Evolutionary conservation across 1,140 invertebrate species (phyloP).

Genomic region (Cylas formicarius): DNA sequence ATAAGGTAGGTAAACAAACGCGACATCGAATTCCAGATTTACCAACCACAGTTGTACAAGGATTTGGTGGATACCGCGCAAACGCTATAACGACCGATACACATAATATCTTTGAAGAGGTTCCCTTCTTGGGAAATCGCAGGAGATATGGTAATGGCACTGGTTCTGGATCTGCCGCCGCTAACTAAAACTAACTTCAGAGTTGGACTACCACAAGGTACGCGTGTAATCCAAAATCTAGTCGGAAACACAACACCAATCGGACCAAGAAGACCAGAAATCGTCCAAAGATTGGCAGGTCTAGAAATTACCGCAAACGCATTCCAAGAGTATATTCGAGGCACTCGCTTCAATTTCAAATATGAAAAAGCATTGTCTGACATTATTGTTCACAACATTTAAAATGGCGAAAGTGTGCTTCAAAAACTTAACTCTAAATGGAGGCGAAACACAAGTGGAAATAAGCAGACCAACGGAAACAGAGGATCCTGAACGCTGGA

Average conservation of each 20-base stretch:
- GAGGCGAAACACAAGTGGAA: constrained; percentile 23
- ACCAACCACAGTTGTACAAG: constrained; percentile 20
- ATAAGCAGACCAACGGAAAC: constrained; percentile 14
- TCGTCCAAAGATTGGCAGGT: constrained; percentile 16
- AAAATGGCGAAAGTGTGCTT: constrained; percentile 23
- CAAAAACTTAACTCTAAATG: constrained; percentile 12
- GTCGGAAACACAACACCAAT: constrained; percentile 15
- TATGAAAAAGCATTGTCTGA: constrained; percentile 23
- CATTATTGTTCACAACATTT: constrained; percentile 21
- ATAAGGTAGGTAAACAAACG: constrained; percentile 27
- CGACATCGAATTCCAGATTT: constrained; percentile 16
- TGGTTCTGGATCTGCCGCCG: neutral
- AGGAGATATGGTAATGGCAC: constrained; percentile 25
- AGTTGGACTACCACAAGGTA: constrained; percentile 8
- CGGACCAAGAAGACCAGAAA: constrained; percentile 23
- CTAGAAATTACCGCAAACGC: constrained; percentile 19
- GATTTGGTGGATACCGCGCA: constrained; percentile 29
- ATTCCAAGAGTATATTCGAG: constrained; percentile 21
- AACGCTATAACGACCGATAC: constrained; percentile 18
- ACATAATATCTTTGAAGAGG: constrained; percentile 31
- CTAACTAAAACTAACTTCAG: constrained; percentile 23
- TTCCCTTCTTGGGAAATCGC: constrained; percentile 29
- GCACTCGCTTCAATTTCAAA: constrained; percentile 24
- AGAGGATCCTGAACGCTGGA: constrained; percentile 14
- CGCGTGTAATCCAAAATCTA: constrained; percentile 17